These are phyloP conservation scores for Stylophora pistillata DNA, from an alignment of 64 coral and sea anemone species.

Conservation along the genomic window DNA sequence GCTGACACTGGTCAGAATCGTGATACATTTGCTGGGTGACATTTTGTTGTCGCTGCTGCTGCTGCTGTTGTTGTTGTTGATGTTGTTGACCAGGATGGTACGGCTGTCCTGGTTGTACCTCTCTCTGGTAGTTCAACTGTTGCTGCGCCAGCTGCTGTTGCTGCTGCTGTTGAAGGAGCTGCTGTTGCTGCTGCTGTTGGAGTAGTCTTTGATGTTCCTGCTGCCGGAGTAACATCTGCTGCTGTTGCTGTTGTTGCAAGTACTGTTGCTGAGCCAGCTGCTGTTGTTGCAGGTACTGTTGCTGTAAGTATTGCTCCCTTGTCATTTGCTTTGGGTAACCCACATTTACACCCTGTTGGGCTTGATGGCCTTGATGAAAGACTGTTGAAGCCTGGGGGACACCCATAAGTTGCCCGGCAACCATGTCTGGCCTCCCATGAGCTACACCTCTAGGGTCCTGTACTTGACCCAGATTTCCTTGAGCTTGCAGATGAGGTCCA, in stretches of 20 bases:
- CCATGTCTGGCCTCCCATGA: constrained; percentile 11
- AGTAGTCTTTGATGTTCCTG: constrained; percentile 15
- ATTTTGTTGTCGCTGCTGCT: background rate
- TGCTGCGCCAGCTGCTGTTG: constrained; percentile 24
- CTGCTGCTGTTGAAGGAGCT: constrained; percentile 2
- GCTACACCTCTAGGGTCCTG: background rate
- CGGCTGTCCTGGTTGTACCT: background rate
- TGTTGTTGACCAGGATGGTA: background rate
- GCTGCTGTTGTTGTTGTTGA: constrained; percentile 12
- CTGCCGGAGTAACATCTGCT: constrained; percentile 10
- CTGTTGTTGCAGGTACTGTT: constrained; percentile 28
- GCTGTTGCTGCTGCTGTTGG: constrained; percentile 44
- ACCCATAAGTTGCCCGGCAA: background rate
- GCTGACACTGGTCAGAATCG: constrained; percentile 5
- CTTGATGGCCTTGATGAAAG: background rate
- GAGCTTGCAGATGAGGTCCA: background rate
- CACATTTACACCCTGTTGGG: background rate
- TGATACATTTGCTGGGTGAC: constrained; percentile 11
- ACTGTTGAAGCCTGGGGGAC: background rate
- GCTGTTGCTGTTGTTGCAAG: constrained; percentile 28
- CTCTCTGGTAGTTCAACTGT: constrained; percentile 18
- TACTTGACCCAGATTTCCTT: background rate
- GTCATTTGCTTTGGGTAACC: constrained; percentile 22
- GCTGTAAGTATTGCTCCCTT: constrained; percentile 28
- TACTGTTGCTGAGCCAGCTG: constrained; percentile 29